Conservation (phyloP, 2,113 vertebrate genomes). For the Acrocephalus kingi region DNA sequence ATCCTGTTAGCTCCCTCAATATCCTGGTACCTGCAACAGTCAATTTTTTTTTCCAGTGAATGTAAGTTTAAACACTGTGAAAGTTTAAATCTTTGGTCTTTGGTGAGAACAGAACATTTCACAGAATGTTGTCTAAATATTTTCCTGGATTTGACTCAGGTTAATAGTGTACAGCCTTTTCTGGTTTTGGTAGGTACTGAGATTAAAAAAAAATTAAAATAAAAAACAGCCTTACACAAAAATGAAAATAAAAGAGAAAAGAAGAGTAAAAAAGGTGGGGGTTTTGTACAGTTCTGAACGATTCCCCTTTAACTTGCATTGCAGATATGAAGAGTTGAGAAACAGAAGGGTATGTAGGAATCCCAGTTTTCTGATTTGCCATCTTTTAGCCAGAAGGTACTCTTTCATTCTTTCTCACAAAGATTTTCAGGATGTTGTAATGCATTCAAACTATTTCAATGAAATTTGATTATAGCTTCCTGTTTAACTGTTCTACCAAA, state of each 20-base stretch:
- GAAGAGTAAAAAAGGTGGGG: accelerated
- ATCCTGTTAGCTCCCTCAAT: background rate
- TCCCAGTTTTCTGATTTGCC: background rate
- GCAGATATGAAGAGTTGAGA: background rate
- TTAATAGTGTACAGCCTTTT: background rate
- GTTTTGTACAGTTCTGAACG: background rate
- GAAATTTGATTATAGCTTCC: background rate
- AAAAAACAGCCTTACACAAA: background rate
- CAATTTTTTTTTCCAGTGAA: background rate
- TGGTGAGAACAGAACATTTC: background rate
- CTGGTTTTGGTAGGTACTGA: background rate
- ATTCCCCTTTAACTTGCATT: background rate
- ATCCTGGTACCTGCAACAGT: background rate
- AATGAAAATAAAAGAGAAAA: background rate
- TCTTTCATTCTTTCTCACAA: background rate
- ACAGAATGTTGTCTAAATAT: background rate
- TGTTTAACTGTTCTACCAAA: background rate
- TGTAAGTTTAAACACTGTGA: background rate
- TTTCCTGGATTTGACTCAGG: background rate
- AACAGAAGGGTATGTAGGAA: background rate
- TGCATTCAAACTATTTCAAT: background rate
- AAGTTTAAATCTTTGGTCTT: background rate
- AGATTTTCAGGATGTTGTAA: background rate
- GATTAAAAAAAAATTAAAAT: background rate
- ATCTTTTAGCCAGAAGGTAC: background rate